phyloP scores from a whole-genome alignment of 2,888 invertebrate genomes.

The Cerastis rubricosa region DNA sequence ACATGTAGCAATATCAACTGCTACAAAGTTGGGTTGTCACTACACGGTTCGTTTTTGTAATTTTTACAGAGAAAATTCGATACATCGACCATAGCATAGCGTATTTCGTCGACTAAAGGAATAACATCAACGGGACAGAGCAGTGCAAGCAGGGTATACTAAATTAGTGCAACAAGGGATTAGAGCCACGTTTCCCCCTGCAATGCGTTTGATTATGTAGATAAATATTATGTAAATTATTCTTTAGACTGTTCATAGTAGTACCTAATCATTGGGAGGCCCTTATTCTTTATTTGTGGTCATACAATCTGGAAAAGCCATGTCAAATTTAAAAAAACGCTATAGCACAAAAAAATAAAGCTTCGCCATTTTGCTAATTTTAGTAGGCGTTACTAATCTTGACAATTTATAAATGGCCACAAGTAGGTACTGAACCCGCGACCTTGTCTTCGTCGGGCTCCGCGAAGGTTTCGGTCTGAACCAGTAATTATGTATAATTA shows the following conservation, averaged over 20 bases:
- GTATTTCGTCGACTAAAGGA: not conserved
- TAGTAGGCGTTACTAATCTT: conserved; percentile 43
- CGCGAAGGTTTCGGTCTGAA: conserved; percentile 62
- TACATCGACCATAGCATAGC: not conserved
- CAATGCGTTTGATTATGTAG: not conserved
- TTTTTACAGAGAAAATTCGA: not conserved
- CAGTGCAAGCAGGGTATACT: not conserved
- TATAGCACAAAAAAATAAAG: not conserved
- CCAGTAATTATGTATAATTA: conserved; percentile 75
- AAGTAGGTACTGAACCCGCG: conserved; percentile 41
- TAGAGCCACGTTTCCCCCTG: not conserved
- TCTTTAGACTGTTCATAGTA: not conserved
- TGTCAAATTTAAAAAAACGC: conserved; percentile 1
- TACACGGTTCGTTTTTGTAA: not conserved
- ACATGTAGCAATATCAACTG: not conserved
- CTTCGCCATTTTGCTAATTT: not conserved
- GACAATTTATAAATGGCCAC: conserved; percentile 57
- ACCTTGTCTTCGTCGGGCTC: conserved; percentile 62
- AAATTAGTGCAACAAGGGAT: not conserved
- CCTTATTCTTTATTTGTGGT: not conserved
- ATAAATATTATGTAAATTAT: not conserved
- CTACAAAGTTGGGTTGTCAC: conserved; percentile 3
- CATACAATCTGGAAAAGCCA: not conserved
- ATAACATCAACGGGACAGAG: not conserved
- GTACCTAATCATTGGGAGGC: not conserved